Evolutionary conservation across 2,113 vertebrate genomes (phyloP), one percentile per base, ranked within the genome.

Genomic region (Neopipo cinnamomea): DNA sequence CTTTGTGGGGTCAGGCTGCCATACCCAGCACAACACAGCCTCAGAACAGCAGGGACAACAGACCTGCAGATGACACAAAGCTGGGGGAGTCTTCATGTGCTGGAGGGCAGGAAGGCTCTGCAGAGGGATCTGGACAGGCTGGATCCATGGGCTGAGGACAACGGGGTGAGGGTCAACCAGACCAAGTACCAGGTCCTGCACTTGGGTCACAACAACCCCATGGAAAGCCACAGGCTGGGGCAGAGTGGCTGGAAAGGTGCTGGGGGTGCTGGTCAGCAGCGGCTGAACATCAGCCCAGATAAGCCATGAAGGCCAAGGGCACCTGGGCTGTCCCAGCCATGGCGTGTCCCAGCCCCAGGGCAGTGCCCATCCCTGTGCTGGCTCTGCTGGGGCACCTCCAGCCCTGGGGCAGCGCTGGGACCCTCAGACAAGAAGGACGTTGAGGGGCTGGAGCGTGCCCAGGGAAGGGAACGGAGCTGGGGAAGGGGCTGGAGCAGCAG

Each of bases 221-320:
- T 7, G 25, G 30, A 55, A 53, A 59, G 30, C 41, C 39, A 19
- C 88, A 79, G 41, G 47, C 39, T 78, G 85, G 39, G 39, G 4
- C n/a, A 71, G 30, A 68, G 30, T 1, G n/a, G 41, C 42, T 84
- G 65, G 33, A 17, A 62, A 68, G 41, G 47, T 27, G 23, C 30
- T 41, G 59, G 46, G 14, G 25, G 17, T 22, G 67, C 15, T 53
- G 68, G 8, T 41, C 53, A 35, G 2, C 4, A 1, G 41, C 8
- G 19, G 19, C 9, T 3, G 41, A 50, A 37, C 23, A 20, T 0
- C 0, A 84, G 4, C 8, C 39, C 62, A 79, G 14, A 14, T 7
- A 25, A 25, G 61, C n/a, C 18, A 80, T 9, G 16, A 41, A 56
- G 14, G 30, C 12, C 59, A 61, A 0, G 6, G 46, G 39, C 44